Evolutionary conservation across 2,888 invertebrate species (phyloP).

Genomic region (Drosophila antonietae): DNA sequence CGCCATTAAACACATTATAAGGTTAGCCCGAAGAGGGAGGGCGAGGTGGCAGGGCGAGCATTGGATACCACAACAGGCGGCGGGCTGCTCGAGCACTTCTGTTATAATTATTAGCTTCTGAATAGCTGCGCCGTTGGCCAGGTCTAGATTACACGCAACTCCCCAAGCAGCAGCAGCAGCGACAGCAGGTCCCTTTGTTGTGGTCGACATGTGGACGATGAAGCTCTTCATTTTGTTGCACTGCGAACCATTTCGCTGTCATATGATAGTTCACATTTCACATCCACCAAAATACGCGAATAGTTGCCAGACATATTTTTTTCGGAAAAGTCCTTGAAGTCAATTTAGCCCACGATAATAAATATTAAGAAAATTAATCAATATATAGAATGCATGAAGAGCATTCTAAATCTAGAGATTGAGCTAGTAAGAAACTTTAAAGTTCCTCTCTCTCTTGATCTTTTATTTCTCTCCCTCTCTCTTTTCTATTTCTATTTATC

Average conservation of each 20-base stretch:
- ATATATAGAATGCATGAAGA: no score
- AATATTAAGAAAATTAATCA: no score
- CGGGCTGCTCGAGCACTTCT: constrained; percentile 12
- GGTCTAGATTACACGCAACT: constrained; percentile 42
- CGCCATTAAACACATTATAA: constrained; percentile 69
- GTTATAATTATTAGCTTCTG: constrained; percentile 69
- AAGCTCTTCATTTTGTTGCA: neutral
- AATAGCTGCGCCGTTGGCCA: constrained; percentile 45
- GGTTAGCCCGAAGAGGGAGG: neutral
- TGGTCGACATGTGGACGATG: constrained; percentile 5
- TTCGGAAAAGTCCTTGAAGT: no score
- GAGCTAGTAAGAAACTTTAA: no score
- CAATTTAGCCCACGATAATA: no score
- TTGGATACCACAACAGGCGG: constrained; percentile 15
- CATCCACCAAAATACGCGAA: neutral
- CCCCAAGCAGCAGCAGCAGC: neutral
- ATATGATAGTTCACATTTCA: constrained; percentile 4
- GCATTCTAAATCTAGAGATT: no score
- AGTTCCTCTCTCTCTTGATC: no score
- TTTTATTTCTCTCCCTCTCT: no score
- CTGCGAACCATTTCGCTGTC: neutral
- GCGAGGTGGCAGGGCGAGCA: neutral
- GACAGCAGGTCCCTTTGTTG: constrained; percentile 8
- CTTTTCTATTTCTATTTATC: no score
- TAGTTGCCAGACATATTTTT: neutral